Evolutionary conservation across 2,113 vertebrate species (phyloP).

Genomic region (Hemichromis elongatus): DNA sequence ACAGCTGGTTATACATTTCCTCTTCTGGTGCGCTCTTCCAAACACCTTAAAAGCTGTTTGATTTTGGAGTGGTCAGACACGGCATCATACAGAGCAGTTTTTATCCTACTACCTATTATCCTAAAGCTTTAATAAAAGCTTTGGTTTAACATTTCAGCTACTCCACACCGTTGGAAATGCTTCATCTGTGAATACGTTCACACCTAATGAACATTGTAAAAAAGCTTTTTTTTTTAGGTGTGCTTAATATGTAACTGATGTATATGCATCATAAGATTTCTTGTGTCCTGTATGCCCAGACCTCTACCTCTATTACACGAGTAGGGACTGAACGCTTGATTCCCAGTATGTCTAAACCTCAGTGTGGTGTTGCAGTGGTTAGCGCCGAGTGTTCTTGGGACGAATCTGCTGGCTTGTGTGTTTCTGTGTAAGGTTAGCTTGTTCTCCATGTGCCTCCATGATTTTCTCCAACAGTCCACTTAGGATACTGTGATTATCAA

Average conservation of each 20-base stretch:
- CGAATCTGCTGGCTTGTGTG: neutral
- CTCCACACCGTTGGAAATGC: neutral
- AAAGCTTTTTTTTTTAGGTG: neutral
- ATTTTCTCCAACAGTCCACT: neutral
- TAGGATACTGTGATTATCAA: neutral
- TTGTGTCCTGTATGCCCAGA: neutral
- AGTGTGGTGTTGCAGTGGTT: neutral
- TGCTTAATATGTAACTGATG: neutral
- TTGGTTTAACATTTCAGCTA: neutral
- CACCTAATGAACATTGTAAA: accelerated
- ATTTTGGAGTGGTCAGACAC: neutral
- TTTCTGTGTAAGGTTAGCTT: neutral
- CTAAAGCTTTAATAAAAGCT: neutral
- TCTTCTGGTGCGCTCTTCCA: neutral
- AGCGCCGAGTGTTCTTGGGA: neutral
- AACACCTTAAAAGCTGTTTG: neutral
- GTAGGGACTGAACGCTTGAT: neutral
- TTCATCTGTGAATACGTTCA: neutral
- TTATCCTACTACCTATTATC: neutral
- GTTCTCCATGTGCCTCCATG: neutral
- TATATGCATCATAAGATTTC: neutral
- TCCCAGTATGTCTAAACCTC: neutral
- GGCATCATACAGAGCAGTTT: neutral
- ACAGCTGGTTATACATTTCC: neutral
- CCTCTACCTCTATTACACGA: neutral